Conservation (phyloP, 2,888 invertebrate genomes). For the Ormyrus thymus region DNA sequence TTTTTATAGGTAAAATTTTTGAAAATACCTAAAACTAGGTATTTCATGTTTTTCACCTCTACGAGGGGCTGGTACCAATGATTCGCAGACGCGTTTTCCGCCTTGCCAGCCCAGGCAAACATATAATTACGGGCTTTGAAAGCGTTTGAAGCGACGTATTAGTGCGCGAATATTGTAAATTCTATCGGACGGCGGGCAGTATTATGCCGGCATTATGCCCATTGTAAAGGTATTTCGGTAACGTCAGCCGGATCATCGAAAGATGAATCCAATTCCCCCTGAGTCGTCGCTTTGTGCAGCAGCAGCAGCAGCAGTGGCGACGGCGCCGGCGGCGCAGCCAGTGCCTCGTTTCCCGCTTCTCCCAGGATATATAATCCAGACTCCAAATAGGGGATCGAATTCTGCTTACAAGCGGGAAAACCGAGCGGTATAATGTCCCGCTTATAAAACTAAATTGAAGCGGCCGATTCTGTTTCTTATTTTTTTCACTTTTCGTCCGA, state of each 20-base stretch:
- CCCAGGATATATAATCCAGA: background rate
- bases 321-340: background rate
- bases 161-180: conserved; percentile 31
- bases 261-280: conserved; percentile 27
- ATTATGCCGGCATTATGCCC: background rate
- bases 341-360: background rate
- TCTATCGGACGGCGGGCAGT: background rate
- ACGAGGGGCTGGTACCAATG: background rate
- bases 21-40: too few species aligned
- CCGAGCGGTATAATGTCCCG: background rate
- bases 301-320: too few species aligned
- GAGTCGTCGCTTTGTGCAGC: background rate
- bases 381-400: conserved; percentile 1
- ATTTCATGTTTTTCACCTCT: too few species aligned
- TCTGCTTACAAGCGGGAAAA: conserved; percentile 21
- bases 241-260: conserved; percentile 35
- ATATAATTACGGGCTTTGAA: background rate
- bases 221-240: conserved; percentile 30
- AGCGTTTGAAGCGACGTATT: background rate
- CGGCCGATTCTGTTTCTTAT: too few species aligned
- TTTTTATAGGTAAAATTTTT: conserved; percentile 1
- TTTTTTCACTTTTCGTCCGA: too few species aligned
- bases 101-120: too few species aligned
- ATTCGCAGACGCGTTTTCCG: too few species aligned
- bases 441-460: too few species aligned